phyloP scores from a whole-genome alignment of 2,113 vertebrate genomes.

The Cochlearius cochlearius region DNA sequence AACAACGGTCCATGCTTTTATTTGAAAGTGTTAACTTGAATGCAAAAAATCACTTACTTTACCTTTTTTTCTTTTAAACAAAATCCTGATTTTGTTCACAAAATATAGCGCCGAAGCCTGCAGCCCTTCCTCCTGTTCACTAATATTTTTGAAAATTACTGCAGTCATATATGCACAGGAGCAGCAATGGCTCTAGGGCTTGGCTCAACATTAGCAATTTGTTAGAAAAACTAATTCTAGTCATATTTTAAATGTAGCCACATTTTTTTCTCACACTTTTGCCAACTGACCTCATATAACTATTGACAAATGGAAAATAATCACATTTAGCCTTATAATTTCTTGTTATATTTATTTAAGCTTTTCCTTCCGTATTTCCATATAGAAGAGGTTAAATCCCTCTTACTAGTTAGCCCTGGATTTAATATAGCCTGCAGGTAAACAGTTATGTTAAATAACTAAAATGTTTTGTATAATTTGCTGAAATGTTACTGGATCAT shows the following conservation, averaged over 20 bases:
- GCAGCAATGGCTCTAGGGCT: neutral
- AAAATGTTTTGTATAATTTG: slow-evolving; percentile 6
- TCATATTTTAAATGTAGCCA: slow-evolving; percentile 44
- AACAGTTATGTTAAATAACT: slow-evolving; percentile 31
- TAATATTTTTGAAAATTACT: neutral
- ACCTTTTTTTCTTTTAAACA: slow-evolving; percentile 76
- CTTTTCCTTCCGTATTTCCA: neutral
- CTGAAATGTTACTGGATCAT: neutral
- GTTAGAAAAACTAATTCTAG: slow-evolving; percentile 51
- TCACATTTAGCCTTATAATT: slow-evolving; percentile 47
- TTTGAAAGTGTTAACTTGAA: slow-evolving; percentile 67
- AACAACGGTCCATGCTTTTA: slow-evolving; percentile 71
- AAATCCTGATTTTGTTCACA: slow-evolving; percentile 24
- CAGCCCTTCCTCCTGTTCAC: neutral
- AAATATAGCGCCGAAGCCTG: neutral
- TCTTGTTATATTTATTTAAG: slow-evolving; percentile 50
- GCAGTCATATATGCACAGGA: neutral
- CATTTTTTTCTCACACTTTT: slow-evolving; percentile 43
- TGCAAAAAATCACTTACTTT: slow-evolving; percentile 85
- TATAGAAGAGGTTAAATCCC: slow-evolving; percentile 39
- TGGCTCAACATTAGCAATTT: slow-evolving; percentile 12
- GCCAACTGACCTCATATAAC: slow-evolving; percentile 52
- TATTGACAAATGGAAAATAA: slow-evolving; percentile 56
- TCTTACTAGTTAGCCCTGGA: slow-evolving; percentile 44
- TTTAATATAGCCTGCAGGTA: slow-evolving; percentile 34